Base-by-base conservation (phyloP, 2,797 vertebrate species). In the Alfaro cultratus region DNA sequence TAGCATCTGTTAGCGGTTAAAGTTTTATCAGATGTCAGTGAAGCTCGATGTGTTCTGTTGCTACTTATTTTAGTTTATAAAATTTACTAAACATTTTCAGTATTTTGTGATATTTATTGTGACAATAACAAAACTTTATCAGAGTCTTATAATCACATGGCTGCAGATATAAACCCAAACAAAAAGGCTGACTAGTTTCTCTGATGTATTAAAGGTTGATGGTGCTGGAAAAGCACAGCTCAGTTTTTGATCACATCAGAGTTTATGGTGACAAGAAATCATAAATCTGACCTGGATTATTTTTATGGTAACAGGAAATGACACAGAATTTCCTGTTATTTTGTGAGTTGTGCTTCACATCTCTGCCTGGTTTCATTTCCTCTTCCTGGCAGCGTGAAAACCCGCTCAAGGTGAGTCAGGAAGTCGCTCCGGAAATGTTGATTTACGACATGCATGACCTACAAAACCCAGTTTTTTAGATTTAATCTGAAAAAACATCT, bases 321-420 rank as follows among this genome's bases (percentile, higher is more conserved):
- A 47, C 46, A 47, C 15, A 47, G 46, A 47, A 46, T 46, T n/a
- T n/a, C n/a, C n/a, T n/a, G n/a, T 98, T 98, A 98, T 98, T 99
- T 98, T 99, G 97, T 95, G 95, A 95, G 93, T 96, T 95, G 90
- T 93, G 95, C 87, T 88, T 85, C 34, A 78, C 21, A 70, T 92
- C 83, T 88, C 72, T 83, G 80, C 72, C 85, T 67, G 76, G 5
- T 43, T 85, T 76, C 43, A 34, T 82, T 77, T 81, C 46, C 51
- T 77, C 43, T n/a, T 73, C 21, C 68, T 73, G 57, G 7, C 49
- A 18, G 46, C 15, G 60, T 41, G 13, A n/a, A 31, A 13, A 15
- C 16, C 10, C n/a, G 5, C 1, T 1, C 5, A 31, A 68, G 67
- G 36, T 41, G 64, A 68, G 36, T 51, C 53, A 55, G 53, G 49